A percentile compares a stretch with the other conserved stretches of the same genome.
These are phyloP conservation scores for Heteromormyrus szaboi DNA, from an alignment of 2,797 vertebrate genomes.

Conservation along the genomic window DNA sequence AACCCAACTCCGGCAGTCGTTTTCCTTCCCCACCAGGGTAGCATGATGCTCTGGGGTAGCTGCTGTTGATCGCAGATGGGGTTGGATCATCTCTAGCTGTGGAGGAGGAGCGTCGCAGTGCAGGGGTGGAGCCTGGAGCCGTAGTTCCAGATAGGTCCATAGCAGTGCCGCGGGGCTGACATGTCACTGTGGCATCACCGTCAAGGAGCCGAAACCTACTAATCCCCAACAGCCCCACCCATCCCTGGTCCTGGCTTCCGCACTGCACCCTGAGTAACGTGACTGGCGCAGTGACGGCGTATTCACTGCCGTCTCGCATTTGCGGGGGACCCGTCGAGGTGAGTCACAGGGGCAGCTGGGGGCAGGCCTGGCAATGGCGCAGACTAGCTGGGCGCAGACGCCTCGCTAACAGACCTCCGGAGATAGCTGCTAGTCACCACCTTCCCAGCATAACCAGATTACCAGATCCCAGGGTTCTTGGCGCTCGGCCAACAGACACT, in stretches of 20 bases:
- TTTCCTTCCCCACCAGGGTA: not conserved
- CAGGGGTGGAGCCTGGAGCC: not conserved
- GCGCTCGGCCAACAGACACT: constrained; percentile 42
- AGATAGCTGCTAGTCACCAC: constrained; percentile 67
- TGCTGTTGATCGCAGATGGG: not conserved
- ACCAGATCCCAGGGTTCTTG: constrained; percentile 50
- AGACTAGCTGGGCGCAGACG: constrained; percentile 53
- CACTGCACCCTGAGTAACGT: not conserved
- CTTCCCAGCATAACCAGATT: constrained; percentile 56
- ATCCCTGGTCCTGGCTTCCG: not conserved
- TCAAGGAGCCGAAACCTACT: constrained; percentile 35
- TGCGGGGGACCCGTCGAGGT: not conserved
- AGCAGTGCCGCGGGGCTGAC: not conserved
- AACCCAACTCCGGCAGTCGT: not conserved
- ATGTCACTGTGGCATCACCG: constrained; percentile 42
- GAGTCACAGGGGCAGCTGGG: constrained; percentile 59
- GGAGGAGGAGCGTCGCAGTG: not conserved
- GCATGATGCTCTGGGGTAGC: not conserved
- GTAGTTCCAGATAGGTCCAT: not conserved
- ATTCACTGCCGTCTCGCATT: not conserved
- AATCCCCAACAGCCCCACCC: constrained; percentile 24
- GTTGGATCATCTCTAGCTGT: not conserved
- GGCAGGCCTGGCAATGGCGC: constrained; percentile 54
- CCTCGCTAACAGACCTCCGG: constrained; percentile 32
- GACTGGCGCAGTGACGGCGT: not conserved